Conservation (phyloP, 2,113 vertebrate genomes). For the Oxyruncus cristatus region DNA sequence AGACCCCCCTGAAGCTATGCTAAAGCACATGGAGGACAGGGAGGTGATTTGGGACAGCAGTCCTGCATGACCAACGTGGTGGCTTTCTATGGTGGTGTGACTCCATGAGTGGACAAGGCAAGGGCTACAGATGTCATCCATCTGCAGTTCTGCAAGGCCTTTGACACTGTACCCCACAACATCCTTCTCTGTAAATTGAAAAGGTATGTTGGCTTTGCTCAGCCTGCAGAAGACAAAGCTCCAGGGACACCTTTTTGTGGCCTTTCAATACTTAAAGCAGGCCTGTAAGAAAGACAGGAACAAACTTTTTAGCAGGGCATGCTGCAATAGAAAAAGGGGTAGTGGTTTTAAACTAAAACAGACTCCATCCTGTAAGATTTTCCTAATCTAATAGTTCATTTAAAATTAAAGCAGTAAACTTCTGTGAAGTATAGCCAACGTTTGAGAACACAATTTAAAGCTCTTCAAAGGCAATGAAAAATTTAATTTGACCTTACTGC, state of each 20-base stretch:
- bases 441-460: neutral
- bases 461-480: neutral
- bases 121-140: neutral
- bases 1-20: neutral
- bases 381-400: neutral
- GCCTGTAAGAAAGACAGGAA: neutral
- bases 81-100: neutral
- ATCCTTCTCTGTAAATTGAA: neutral
- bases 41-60: neutral
- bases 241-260: neutral
- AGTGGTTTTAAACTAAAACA: neutral
- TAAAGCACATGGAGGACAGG: neutral
- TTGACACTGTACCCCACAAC: neutral
- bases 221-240: neutral
- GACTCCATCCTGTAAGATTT: neutral
- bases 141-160: neutral
- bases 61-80: neutral
- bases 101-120: neutral
- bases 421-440: neutral
- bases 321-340: accelerated
- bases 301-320: neutral
- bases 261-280: neutral
- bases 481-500: neutral
- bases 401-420: neutral
- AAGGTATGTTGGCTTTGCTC: neutral